A percentile compares a stretch with the other conserved stretches of the same genome.
Evolutionary conservation across 2,888 invertebrate species (phyloP).

Genomic region (Andrena marginata): DNA sequence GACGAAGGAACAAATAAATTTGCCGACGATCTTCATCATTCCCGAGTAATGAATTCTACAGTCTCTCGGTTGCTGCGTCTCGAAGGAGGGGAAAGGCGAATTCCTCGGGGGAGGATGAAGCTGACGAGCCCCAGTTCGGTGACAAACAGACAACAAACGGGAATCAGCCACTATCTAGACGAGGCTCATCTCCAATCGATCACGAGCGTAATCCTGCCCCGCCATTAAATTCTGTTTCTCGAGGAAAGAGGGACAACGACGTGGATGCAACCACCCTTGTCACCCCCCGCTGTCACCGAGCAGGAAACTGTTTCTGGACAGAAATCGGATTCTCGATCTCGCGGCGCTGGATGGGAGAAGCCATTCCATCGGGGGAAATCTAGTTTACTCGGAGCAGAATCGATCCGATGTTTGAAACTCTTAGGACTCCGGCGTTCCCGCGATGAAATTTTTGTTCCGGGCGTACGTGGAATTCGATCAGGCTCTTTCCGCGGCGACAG

Average conservation of each 20-base stretch:
- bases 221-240: constrained; percentile 28
- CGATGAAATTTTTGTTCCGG: too few relatives aligned
- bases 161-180: constrained; percentile 20
- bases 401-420: too few relatives aligned
- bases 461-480: too few relatives aligned
- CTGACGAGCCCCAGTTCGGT: constrained; percentile 1
- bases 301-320: constrained; percentile 17
- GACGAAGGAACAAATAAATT: too few relatives aligned
- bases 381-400: too few relatives aligned
- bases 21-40: too few relatives aligned
- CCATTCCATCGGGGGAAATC: too few relatives aligned
- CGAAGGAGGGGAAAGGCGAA: constrained; percentile 5
- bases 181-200: constrained; percentile 29
- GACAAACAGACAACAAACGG: constrained; percentile 30
- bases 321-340: constrained; percentile 34
- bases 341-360: background rate
- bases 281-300: background rate
- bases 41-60: background rate
- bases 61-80: background rate
- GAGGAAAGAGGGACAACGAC: constrained; percentile 24
- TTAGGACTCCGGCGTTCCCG: too few relatives aligned
- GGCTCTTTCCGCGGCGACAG: too few relatives aligned
- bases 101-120: background rate
- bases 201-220: constrained; percentile 18
- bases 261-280: background rate